These are phyloP conservation scores for Euura saliciscinereae DNA, from an alignment of 1,140 invertebrate species.

Conservation along the genomic window DNA sequence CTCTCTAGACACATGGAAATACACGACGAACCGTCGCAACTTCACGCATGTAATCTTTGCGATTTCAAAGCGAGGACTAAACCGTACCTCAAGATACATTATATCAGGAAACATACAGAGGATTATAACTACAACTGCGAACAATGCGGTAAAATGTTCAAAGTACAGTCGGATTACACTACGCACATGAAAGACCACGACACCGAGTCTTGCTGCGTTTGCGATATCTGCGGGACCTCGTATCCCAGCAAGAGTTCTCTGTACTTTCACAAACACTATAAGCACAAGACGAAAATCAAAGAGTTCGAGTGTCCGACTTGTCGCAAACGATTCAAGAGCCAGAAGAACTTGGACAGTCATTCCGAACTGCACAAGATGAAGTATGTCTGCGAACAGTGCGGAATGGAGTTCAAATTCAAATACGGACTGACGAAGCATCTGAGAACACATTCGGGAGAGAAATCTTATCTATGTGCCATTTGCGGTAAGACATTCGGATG, in stretches of 20 bases:
- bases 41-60: constrained; percentile 45
- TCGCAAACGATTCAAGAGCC: constrained; percentile 55
- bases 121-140: constrained; percentile 64
- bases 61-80: constrained; percentile 55
- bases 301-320: constrained; percentile 59
- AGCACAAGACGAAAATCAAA: constrained; percentile 58
- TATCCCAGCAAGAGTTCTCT: constrained; percentile 57
- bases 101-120: constrained; percentile 62
- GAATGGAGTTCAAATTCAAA: constrained; percentile 66
- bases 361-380: constrained; percentile 58
- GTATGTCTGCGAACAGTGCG: constrained; percentile 64
- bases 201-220: constrained; percentile 54
- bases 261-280: constrained; percentile 51
- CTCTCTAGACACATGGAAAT: constrained; percentile 58
- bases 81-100: constrained; percentile 56
- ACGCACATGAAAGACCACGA: constrained; percentile 59
- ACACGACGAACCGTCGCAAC: constrained; percentile 45
- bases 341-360: constrained; percentile 56
- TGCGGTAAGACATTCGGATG: constrained; percentile 67
- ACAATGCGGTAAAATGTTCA: constrained; percentile 68
- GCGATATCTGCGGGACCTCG: constrained; percentile 65
- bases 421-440: constrained; percentile 68
- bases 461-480: constrained; percentile 66
- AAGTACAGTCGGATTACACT: constrained; percentile 56
- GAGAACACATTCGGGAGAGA: constrained; percentile 70